phyloP scores from a whole-genome alignment of 2,888 invertebrate species.

The Xylocampa areola region DNA sequence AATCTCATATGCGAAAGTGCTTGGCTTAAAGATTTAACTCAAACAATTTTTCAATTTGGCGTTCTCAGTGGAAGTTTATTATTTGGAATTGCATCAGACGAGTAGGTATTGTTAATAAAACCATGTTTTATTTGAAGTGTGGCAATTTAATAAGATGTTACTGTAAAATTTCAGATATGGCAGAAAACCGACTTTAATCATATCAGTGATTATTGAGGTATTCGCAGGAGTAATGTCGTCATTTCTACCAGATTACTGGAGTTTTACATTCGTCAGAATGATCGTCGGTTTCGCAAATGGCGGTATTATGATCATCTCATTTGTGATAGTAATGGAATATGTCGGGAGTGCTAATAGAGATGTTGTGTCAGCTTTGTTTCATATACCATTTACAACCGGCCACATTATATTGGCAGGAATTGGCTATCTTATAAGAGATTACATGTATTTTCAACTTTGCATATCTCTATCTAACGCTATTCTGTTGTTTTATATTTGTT shows the following conservation, averaged over 20 bases:
- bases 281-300: conserved; percentile 93
- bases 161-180: conserved; percentile 90
- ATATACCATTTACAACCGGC: conserved; percentile 92
- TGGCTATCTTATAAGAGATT: conserved; percentile 91
- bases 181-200: conserved; percentile 92
- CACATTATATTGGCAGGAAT: conserved; percentile 90
- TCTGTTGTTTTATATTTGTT: conserved; percentile 91
- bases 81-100: conserved; percentile 93
- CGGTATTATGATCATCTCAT: conserved; percentile 92
- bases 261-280: conserved; percentile 92
- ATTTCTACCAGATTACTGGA: conserved; percentile 91
- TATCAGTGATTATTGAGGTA: conserved; percentile 92
- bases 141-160: neutral
- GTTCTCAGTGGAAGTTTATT: conserved; percentile 92
- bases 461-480: conserved; percentile 89
- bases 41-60: conserved; percentile 93
- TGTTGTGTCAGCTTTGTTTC: conserved; percentile 90
- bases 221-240: conserved; percentile 92
- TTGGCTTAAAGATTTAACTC: conserved; percentile 92
- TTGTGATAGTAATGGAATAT: conserved; percentile 91
- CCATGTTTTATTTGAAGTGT: neutral
- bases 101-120: conserved; percentile 82
- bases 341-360: conserved; percentile 88
- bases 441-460: conserved; percentile 91
- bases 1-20: conserved; percentile 91